Base-by-base conservation (phyloP, 1,140 invertebrate genomes). In the Musca vetustissima region DNA sequence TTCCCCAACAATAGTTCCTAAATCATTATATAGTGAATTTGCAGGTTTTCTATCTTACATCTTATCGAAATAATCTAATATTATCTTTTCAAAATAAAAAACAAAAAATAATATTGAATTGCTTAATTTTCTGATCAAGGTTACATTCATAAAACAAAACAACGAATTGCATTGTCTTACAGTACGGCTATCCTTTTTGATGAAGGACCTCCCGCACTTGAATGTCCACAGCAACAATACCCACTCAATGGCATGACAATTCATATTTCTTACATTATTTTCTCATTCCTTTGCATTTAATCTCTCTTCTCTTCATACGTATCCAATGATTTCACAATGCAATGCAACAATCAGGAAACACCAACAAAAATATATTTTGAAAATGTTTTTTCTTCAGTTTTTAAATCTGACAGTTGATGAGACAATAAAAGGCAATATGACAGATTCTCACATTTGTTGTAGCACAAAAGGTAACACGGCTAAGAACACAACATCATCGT, bases 351-450 rank as follows among this genome's bases (percentile, higher is more conserved):
- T 3, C 28, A 4, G 9, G 4, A 32, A 32, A 32, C 9, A 3
- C 28, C 28, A 32, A 32, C 3, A 32, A 43, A 6, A 43, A 9
- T 28, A 17, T 43, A 17, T 61, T 19, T 61, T 61, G 17, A 36
- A n/a, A 7, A 21, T 19, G 28, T n/a, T 36, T 52, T 52, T 22
- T 52, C n/a, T n/a, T n/a, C n/a, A n/a, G 49, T 61, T 61, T 36
- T 43, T 4, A 61, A 61, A 61, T 61, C 57, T 61, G 57, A 61
- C 57, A 61, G 57, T 13, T 61, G 57, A 61, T 61, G 57, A 61
- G 57, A 61, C 57, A 36, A 61, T 61, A 61, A 61, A 36, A 61
- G 28, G 57, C 57, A 17, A 61, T 9, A 61, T 61, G 57, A 61
- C 57, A 61, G 19, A 43, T 43, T 9, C 36, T 36, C 49, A 52